These are phyloP conservation scores for Chaetodon trifascialis DNA, from an alignment of 2,113 vertebrate genomes.

Conservation along the genomic window DNA sequence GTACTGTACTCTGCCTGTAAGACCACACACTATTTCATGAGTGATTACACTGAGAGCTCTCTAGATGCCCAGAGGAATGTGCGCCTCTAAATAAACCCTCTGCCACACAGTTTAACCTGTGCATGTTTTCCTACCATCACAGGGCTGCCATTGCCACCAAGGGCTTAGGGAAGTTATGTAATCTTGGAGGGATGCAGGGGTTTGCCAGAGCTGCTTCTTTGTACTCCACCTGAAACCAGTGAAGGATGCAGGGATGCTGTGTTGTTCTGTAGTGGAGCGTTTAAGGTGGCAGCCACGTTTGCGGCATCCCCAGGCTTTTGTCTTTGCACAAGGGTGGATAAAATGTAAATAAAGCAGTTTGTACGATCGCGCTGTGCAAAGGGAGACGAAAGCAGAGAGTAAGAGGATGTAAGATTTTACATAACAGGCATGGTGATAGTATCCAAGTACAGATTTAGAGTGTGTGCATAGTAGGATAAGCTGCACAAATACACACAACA, in stretches of 20 bases:
- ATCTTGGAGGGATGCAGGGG: constrained; percentile 62
- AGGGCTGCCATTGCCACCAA: constrained; percentile 19
- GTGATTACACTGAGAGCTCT: not conserved
- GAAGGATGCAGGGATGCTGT: not conserved
- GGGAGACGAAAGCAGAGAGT: constrained; percentile 37
- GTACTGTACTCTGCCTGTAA: constrained; percentile 8
- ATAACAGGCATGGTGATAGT: constrained; percentile 20
- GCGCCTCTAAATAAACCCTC: constrained; percentile 1
- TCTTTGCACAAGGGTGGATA: not conserved
- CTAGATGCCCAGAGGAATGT: constrained; percentile 8
- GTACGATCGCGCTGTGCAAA: not conserved
- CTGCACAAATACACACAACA: constrained; percentile 5
- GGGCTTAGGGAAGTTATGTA: constrained; percentile 59
- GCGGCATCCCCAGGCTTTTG: not conserved
- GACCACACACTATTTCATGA: not conserved
- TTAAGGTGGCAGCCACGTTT: constrained; percentile 45
- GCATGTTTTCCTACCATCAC: constrained; percentile 1
- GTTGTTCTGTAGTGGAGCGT: constrained; percentile 20
- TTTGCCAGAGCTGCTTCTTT: constrained; percentile 54
- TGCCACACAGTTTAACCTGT: constrained; percentile 28
- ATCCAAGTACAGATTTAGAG: constrained; percentile 23
- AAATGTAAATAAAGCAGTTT: constrained; percentile 4
- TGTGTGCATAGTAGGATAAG: constrained; percentile 25
- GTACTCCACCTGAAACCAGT: constrained; percentile 58
- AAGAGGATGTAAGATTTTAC: constrained; percentile 40